Percentiles rank a stretch among this genome's conserved stretches.
These are phyloP conservation scores for Drosophila elegans DNA, from an alignment of 1,140 invertebrate genomes.

Conservation along the genomic window DNA sequence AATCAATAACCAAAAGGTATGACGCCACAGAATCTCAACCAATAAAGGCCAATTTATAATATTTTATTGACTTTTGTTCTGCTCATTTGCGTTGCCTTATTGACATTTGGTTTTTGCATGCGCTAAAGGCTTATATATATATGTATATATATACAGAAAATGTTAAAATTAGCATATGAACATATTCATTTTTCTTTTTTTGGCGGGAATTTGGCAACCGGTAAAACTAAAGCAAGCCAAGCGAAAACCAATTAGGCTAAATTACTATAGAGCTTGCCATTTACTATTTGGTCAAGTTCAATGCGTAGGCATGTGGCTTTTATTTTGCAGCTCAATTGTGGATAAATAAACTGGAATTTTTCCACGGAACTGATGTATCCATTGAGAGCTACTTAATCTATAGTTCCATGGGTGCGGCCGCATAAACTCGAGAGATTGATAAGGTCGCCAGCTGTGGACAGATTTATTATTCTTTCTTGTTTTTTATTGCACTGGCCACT, in stretches of 20 bases:
- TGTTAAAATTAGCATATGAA: slow-evolving; percentile 64
- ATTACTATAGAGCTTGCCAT: slow-evolving; percentile 9
- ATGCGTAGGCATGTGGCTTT: slow-evolving; percentile 31
- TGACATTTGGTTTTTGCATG: slow-evolving; percentile 29
- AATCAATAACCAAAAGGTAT: slow-evolving; percentile 16
- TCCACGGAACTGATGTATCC: slow-evolving; percentile 7
- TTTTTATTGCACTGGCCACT: slow-evolving; percentile 20
- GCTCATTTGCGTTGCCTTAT: slow-evolving; percentile 43
- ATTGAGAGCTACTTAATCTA: slow-evolving; percentile 2
- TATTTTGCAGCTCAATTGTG: not conserved
- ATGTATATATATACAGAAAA: slow-evolving; percentile 31
- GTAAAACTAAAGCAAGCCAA: slow-evolving; percentile 21
- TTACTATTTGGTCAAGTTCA: slow-evolving; percentile 39
- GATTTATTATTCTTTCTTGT: slow-evolving; percentile 10
- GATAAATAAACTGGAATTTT: slow-evolving; percentile 13
- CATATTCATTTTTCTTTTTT: slow-evolving; percentile 13
- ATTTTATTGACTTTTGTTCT: slow-evolving; percentile 32
- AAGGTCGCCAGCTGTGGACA: slow-evolving; percentile 12
- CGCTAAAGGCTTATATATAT: slow-evolving; percentile 3
- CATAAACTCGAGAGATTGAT: slow-evolving; percentile 23
- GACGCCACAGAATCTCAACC: slow-evolving; percentile 40
- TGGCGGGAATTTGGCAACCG: slow-evolving; percentile 22
- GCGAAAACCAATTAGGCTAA: slow-evolving; percentile 17
- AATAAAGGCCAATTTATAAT: slow-evolving; percentile 61
- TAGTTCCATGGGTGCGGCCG: slow-evolving; percentile 2